These are phyloP conservation scores for Montifringilla adamsi DNA, from an alignment of 2,113 vertebrate genomes.

Conservation along the genomic window DNA sequence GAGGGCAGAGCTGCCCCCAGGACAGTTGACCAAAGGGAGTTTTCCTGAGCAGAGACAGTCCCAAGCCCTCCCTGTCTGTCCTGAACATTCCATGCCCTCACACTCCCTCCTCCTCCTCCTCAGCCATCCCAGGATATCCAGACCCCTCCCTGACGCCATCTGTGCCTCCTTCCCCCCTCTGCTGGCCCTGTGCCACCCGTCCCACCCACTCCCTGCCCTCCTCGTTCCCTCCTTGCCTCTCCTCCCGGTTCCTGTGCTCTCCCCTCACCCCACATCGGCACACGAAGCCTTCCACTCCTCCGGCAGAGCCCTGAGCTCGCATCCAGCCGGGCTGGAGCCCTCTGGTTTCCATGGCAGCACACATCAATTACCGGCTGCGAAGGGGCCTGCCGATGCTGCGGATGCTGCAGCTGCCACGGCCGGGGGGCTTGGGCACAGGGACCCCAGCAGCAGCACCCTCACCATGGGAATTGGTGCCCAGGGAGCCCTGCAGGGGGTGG, in stretches of 20 bases:
- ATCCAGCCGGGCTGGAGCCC: background rate
- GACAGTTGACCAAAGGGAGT: background rate
- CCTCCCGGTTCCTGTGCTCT: background rate
- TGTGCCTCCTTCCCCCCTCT: background rate
- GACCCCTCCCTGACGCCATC: background rate
- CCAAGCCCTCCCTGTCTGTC: background rate
- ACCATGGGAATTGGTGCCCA: too few species aligned
- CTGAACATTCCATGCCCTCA: background rate
- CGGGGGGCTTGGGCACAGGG: background rate
- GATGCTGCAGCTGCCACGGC: background rate
- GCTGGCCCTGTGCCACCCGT: background rate
- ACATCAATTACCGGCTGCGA: background rate
- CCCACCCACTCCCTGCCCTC: background rate
- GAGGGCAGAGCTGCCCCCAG: background rate
- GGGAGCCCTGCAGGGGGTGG: background rate
- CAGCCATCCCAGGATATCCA: background rate
- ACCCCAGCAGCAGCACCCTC: background rate
- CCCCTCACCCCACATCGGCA: background rate
- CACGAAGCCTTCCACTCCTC: background rate
- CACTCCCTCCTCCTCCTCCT: background rate
- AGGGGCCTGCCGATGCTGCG: background rate
- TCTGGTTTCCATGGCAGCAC: constrained; percentile 46
- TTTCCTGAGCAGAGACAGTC: background rate
- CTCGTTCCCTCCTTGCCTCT: background rate
- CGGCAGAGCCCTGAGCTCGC: background rate